These are phyloP conservation scores for Cephalopachus bancanus DNA, from an alignment of 2,797 vertebrate species.

Conservation along the genomic window DNA sequence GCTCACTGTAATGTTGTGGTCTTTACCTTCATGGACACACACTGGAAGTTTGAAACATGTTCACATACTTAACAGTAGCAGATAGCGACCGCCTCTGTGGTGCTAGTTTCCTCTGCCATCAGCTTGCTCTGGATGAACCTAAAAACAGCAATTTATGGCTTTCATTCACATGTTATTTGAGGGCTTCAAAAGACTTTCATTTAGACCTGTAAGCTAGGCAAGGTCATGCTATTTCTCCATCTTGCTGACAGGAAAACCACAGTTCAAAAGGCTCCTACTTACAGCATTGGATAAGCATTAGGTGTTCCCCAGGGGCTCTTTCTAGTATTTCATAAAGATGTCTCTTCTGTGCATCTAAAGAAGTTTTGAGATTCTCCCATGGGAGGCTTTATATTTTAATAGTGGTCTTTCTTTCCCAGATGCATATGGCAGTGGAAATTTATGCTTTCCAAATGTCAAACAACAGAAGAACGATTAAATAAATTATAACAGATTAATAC, in stretches of 20 bases:
- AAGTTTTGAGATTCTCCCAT: background rate
- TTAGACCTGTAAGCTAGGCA: background rate
- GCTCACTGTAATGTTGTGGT: background rate
- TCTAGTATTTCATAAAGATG: background rate
- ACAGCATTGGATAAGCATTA: background rate
- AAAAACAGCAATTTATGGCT: background rate
- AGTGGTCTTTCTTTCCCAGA: constrained; percentile 54
- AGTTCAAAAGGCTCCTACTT: background rate
- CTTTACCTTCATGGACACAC: background rate
- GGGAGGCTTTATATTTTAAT: constrained; percentile 50
- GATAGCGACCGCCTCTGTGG: background rate
- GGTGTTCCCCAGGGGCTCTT: background rate
- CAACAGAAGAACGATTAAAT: constrained; percentile 62
- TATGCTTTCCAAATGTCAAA: constrained; percentile 57
- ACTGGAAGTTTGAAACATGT: background rate
- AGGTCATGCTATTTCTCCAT: background rate
- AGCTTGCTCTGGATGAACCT: background rate
- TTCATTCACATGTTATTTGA: background rate
- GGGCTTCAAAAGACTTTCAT: background rate
- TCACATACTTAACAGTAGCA: background rate
- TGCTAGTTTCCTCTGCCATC: background rate
- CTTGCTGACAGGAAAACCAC: constrained; percentile 13
- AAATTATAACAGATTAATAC: constrained; percentile 53
- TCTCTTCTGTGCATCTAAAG: background rate
- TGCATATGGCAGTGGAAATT: constrained; percentile 1